A percentile compares a stretch with the other conserved stretches of the same genome.
phyloP scores from a whole-genome alignment of 2,113 vertebrate species.

The Engystomops pustulosus region DNA sequence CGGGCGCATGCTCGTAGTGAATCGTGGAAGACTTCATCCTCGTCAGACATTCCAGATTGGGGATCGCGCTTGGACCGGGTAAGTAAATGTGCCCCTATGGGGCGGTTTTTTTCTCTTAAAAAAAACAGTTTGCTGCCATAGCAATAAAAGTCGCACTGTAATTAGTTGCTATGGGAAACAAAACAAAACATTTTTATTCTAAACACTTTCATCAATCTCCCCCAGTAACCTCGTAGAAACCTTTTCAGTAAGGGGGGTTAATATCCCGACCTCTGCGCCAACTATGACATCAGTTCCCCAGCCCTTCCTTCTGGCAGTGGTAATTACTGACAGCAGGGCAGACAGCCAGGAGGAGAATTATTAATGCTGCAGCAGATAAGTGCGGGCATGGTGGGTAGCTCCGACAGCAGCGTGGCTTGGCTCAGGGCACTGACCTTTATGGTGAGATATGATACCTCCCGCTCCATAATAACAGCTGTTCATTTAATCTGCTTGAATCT shows the following conservation, averaged over 20 bases:
- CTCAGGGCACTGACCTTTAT: conserved; percentile 12
- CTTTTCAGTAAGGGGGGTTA: conserved; percentile 29
- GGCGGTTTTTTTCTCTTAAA: too few species aligned
- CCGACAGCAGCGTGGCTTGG: conserved; percentile 28
- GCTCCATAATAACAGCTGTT: conserved; percentile 13
- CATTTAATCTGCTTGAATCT: conserved; percentile 10
- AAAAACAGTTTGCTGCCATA: too few species aligned
- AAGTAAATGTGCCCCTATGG: too few species aligned
- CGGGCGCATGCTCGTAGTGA: too few species aligned
- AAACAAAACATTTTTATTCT: too few species aligned
- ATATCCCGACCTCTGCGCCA: conserved; percentile 8
- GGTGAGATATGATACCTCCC: not conserved
- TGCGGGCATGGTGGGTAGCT: conserved; percentile 20
- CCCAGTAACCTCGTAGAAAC: too few species aligned
- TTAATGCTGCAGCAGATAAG: conserved; percentile 38
- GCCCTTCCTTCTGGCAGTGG: conserved; percentile 55
- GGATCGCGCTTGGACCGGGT: too few species aligned
- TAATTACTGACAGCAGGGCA: conserved; percentile 59
- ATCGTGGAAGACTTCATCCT: too few species aligned
- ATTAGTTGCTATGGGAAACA: too few species aligned
- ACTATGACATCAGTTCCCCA: conserved; percentile 54
- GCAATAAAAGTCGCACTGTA: too few species aligned
- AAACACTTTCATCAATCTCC: too few species aligned
- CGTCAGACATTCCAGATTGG: too few species aligned
- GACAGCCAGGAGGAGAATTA: not conserved